Conservation (phyloP, 2,113 vertebrate genomes). For the Muntiacus muntjak region DNA sequence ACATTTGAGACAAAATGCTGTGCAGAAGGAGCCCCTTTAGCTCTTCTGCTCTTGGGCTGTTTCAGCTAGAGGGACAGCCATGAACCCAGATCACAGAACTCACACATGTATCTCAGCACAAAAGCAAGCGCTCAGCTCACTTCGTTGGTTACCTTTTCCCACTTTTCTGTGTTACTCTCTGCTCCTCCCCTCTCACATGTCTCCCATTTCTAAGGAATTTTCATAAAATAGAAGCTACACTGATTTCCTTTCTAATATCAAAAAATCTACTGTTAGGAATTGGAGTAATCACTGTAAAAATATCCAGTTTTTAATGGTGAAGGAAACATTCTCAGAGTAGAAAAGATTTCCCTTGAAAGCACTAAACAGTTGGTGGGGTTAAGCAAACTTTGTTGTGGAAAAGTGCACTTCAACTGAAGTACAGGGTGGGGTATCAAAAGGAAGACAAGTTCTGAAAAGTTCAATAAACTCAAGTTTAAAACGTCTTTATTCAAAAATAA, state of each 20-base stretch:
- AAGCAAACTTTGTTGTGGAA: neutral
- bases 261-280: neutral
- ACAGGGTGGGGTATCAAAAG: neutral
- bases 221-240: neutral
- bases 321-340: neutral
- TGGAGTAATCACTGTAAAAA: neutral
- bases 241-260: neutral
- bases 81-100: conserved; percentile 21
- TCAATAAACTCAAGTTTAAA: neutral
- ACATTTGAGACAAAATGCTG: conserved; percentile 29
- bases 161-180: conserved; percentile 9
- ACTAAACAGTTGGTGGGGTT: neutral
- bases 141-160: conserved; percentile 28
- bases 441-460: neutral
- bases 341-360: neutral
- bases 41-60: neutral
- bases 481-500: conserved; percentile 10
- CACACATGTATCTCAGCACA: neutral
- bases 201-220: neutral
- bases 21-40: neutral
- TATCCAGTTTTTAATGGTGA: neutral
- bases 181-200: neutral
- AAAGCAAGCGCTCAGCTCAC: neutral
- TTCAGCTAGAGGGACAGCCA: neutral
- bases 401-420: neutral